Base-by-base conservation (phyloP, 2,888 invertebrate genomes). In the Stegana nigrithorax region DNA sequence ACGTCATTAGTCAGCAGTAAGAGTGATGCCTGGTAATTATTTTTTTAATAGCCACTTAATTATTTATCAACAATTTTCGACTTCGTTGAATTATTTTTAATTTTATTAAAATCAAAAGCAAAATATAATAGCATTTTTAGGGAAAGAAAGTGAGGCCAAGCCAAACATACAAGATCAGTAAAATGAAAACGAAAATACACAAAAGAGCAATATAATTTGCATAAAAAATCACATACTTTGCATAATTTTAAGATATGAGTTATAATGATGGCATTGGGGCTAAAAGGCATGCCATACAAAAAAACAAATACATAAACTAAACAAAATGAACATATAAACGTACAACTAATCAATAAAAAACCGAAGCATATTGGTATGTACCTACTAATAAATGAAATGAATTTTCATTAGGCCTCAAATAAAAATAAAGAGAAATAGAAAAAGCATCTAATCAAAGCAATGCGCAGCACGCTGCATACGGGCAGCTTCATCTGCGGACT, bases 401-500 rank as follows among this genome's bases (percentile, higher is more conserved):
- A 45, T 19, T 45, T 45, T 21, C 45, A 17, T 19, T 19, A 45
- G 19, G 21, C 21, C 8, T 8, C 17, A 7, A 44, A 32, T 2
- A 19, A 7, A 45, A 47, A 23, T 7, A 47, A 23, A 47, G 2
- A 47, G 8, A 17, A 3, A 4, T 5, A 17, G n/a, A 47, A 25
- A 47, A 47, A 47, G n/a, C 8, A 78, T 51, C 73, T 75, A 75
- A 75, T 75, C 75, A 75, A 76, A 67, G 63, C 65, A 72, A 47
- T 47, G 47, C 47, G 23, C 12, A 47, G 21, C 25, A 21, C n/a
- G 2, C n/a, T 47, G 14, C 39, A 39, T 39, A 14, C 17, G 3
- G 39, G 2, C 39, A 39, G n/a, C 10, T 36, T 12, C 32, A 32
- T n/a, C n/a, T n/a, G n/a, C n/a, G n/a, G n/a, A n/a, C n/a, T n/a